These are phyloP conservation scores for Brachyhypopomus occidentalis DNA, from an alignment of 2,113 vertebrate species.

Conservation along the genomic window DNA sequence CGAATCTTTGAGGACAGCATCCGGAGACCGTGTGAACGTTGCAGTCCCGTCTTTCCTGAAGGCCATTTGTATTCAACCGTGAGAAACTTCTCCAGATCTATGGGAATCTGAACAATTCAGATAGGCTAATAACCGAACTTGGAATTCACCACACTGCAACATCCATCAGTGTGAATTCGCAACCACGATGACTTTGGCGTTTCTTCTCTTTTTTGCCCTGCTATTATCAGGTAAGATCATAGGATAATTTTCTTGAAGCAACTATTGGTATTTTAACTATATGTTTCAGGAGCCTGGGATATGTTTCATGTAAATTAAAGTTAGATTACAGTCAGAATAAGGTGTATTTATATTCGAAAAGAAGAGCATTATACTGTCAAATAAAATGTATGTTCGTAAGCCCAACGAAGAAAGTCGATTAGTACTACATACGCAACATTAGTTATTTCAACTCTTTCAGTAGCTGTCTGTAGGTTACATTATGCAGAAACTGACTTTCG, in stretches of 20 bases:
- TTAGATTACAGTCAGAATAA: no score
- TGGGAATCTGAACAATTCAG: conserved; percentile 41
- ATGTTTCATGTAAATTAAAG: not conserved
- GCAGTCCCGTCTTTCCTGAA: not conserved
- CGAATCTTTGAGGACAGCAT: not conserved
- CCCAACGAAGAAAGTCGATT: not conserved
- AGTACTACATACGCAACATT: no score
- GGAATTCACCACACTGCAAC: not conserved
- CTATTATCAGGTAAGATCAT: conserved; percentile 36
- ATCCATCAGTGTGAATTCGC: not conserved
- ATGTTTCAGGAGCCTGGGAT: not conserved
- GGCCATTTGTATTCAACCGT: not conserved
- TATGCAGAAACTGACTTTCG: no score
- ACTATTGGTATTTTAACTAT: no score
- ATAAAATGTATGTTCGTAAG: not conserved
- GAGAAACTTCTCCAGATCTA: conserved; percentile 25
- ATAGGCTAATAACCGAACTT: not conserved
- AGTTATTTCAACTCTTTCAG: no score
- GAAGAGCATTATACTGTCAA: no score
- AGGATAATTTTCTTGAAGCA: not conserved
- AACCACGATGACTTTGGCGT: conserved; percentile 25
- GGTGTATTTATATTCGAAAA: no score
- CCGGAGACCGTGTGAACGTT: not conserved
- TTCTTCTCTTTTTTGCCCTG: conserved; percentile 14
- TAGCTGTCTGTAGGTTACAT: no score